Evolutionary conservation across 2,797 vertebrate genomes (phyloP).

Genomic region (Oryzias sinensis): DNA sequence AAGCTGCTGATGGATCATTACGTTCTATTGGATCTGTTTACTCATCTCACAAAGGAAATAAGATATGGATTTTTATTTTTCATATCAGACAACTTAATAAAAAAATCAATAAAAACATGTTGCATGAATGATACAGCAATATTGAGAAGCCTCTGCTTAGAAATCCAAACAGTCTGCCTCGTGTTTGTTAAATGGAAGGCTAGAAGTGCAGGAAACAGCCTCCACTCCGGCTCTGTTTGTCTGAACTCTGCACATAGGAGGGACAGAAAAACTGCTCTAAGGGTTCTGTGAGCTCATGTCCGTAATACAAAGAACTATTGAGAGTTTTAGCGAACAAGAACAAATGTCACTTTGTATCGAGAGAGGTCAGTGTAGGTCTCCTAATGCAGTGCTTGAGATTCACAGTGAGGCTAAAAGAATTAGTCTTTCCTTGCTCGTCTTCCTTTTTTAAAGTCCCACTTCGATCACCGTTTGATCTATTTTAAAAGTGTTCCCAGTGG

Average conservation of each 20-base stretch:
- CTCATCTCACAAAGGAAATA: slow-evolving; percentile 11
- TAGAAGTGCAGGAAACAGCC: background rate
- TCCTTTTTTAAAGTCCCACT: too few relatives aligned
- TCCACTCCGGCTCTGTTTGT: slow-evolving; percentile 10
- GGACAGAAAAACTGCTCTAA: slow-evolving; percentile 51
- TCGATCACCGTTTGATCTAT: too few relatives aligned
- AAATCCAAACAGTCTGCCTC: background rate
- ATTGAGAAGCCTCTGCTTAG: background rate
- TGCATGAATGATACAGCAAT: slow-evolving; percentile 6
- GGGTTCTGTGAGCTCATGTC: slow-evolving; percentile 41
- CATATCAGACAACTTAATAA: background rate
- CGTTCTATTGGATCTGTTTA: slow-evolving; percentile 4
- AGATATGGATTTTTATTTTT: slow-evolving; percentile 18
- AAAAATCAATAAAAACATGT: slow-evolving; percentile 17
- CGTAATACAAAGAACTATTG: slow-evolving; percentile 45
- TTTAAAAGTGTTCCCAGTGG: too few relatives aligned
- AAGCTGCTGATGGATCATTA: slow-evolving; percentile 11
- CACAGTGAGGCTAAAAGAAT: background rate
- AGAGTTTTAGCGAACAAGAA: slow-evolving; percentile 44
- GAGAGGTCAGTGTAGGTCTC: slow-evolving; percentile 26
- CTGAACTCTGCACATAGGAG: slow-evolving; percentile 8
- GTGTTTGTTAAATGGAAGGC: background rate
- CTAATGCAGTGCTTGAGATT: slow-evolving; percentile 20
- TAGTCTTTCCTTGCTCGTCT: too few relatives aligned
- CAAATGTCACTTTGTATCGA: slow-evolving; percentile 26